Evolutionary conservation across 2,888 invertebrate genomes (phyloP).

Genomic region (Lacanobia wlatinum): DNA sequence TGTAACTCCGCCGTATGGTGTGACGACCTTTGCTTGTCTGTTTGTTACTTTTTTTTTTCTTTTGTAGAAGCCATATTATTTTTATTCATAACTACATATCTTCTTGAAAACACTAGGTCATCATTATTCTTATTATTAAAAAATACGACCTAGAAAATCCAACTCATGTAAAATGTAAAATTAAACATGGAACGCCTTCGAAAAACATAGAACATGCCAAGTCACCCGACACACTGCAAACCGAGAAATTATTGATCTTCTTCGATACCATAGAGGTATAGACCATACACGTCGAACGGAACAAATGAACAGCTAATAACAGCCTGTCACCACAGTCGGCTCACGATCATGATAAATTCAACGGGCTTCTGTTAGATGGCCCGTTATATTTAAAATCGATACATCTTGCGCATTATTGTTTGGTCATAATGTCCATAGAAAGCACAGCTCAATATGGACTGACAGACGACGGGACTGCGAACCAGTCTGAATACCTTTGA

Average conservation of each 20-base stretch:
- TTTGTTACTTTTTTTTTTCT: neutral
- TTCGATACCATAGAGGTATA: conserved; percentile 28
- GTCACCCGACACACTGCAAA: conserved; percentile 19
- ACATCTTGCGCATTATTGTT: conserved; percentile 43
- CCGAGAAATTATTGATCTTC: conserved; percentile 33
- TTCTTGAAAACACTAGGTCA: conserved; percentile 11
- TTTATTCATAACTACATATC: neutral
- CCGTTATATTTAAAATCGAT: conserved; percentile 52
- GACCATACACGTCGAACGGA: conserved; percentile 7
- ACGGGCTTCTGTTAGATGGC: conserved; percentile 40
- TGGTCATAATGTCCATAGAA: conserved; percentile 45
- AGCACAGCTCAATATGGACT: conserved; percentile 17
- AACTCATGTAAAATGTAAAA: conserved; percentile 3
- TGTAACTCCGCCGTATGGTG: conserved; percentile 53
- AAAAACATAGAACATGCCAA: conserved; percentile 18
- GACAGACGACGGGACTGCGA: neutral
- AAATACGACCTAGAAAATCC: neutral
- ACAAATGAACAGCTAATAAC: conserved; percentile 41
- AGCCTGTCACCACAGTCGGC: conserved; percentile 15
- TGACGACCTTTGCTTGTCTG: conserved; percentile 24
- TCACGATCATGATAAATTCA: conserved; percentile 56
- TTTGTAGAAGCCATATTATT: neutral
- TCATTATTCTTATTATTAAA: conserved; percentile 13
- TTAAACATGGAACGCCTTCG: conserved; percentile 18
- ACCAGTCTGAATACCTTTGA: conserved; percentile 1